phyloP scores from a whole-genome alignment of 2,113 vertebrate genomes.

The Silurus glanis region DNA sequence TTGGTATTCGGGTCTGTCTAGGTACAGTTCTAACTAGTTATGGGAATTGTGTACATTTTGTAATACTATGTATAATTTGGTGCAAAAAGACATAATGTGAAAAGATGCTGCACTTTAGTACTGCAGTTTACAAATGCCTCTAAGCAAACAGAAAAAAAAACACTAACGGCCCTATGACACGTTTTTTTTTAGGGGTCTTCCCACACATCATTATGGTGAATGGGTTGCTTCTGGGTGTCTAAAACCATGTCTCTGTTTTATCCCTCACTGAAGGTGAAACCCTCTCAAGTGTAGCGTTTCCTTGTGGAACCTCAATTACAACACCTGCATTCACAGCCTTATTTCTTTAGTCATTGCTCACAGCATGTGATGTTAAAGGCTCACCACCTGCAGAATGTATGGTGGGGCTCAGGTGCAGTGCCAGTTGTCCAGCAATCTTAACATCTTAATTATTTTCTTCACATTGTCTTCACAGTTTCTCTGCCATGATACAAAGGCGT shows the following conservation, averaged over 20 bases:
- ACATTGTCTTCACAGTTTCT: background rate
- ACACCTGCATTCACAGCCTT: background rate
- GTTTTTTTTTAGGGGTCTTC: too few species aligned
- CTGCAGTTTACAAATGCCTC: too few species aligned
- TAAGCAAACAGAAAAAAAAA: too few species aligned
- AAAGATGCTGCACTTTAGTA: too few species aligned
- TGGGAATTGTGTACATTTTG: too few species aligned
- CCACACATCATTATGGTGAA: too few species aligned
- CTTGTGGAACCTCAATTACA: background rate
- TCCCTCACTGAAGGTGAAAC: background rate
- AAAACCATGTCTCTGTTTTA: too few species aligned
- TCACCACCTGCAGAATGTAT: background rate
- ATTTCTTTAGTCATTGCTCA: background rate
- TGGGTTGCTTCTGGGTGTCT: too few species aligned
- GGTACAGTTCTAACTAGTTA: too few species aligned
- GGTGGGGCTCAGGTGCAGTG: background rate
- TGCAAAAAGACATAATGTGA: too few species aligned
- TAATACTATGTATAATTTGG: too few species aligned
- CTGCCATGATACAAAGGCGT: background rate
- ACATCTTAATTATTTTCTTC: background rate
- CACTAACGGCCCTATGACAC: too few species aligned
- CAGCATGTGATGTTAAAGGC: background rate
- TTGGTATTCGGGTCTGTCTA: background rate
- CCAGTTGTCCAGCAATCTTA: background rate
- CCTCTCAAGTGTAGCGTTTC: background rate